Conservation (phyloP, 1,140 invertebrate species). For the Grapholita molesta region DNA sequence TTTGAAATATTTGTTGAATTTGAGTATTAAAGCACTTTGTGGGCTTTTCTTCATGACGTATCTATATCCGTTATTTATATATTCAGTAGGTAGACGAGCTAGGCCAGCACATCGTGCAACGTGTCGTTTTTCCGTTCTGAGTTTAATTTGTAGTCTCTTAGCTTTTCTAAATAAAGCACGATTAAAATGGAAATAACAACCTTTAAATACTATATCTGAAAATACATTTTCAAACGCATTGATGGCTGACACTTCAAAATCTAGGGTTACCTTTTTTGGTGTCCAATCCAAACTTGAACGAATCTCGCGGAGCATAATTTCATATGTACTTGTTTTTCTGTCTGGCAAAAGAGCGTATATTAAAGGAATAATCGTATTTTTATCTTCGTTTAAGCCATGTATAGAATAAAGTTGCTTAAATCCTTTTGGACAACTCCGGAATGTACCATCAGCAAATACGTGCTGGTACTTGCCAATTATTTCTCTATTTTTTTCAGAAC, state of each 20-base stretch:
- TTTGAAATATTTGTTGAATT: slow-evolving; percentile 18
- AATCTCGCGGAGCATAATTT: too few species aligned
- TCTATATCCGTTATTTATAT: slow-evolving; percentile 1
- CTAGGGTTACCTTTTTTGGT: not conserved
- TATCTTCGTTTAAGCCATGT: too few species aligned
- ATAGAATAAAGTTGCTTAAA: too few species aligned
- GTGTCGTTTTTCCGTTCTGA: slow-evolving; percentile 9
- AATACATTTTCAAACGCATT: slow-evolving; percentile 15
- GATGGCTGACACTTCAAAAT: slow-evolving; percentile 2
- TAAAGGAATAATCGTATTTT: too few species aligned
- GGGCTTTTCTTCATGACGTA: not conserved
- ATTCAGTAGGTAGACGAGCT: slow-evolving; percentile 9
- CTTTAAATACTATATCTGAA: slow-evolving; percentile 1
- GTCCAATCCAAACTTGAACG: not conserved
- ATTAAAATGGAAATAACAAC: slow-evolving; percentile 10
- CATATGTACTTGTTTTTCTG: too few species aligned
- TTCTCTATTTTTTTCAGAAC: too few species aligned
- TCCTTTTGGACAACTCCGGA: too few species aligned
- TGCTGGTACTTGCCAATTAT: too few species aligned
- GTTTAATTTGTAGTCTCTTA: not conserved
- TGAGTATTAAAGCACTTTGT: not conserved
- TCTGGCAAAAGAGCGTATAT: too few species aligned
- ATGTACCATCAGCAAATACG: too few species aligned
- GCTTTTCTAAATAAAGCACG: slow-evolving; percentile 2
- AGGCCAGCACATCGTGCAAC: slow-evolving; percentile 3